Evolutionary conservation across 2,113 vertebrate genomes (phyloP).

Genomic region (Pseudopodoces humilis): DNA sequence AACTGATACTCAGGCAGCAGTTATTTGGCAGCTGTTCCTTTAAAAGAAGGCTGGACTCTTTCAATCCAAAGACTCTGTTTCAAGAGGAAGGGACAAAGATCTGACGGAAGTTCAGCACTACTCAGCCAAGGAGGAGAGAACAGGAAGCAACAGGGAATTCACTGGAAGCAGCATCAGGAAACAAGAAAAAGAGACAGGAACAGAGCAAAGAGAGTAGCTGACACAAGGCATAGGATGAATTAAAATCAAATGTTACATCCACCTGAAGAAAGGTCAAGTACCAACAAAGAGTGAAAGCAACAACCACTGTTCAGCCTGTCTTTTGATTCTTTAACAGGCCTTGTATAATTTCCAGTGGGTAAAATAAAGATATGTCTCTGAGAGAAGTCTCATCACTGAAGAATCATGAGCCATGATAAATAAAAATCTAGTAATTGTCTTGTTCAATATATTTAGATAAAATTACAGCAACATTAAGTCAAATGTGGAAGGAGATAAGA

Average conservation of each 20-base stretch:
- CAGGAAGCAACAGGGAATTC: not conserved
- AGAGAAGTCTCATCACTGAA: not conserved
- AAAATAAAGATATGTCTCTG: not conserved
- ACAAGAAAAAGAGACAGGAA: not conserved
- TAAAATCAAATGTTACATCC: not conserved
- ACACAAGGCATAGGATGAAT: not conserved
- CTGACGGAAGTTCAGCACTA: not conserved
- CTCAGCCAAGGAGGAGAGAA: constrained; percentile 7
- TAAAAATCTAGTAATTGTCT: not conserved
- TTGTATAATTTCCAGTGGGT: not conserved
- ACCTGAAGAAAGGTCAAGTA: constrained; percentile 19
- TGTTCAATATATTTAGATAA: not conserved
- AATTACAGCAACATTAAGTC: not conserved
- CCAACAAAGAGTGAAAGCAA: not conserved
- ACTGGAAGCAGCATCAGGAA: not conserved
- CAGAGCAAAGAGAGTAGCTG: not conserved
- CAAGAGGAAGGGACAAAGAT: not conserved
- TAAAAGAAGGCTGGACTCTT: not conserved
- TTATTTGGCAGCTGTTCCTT: not conserved
- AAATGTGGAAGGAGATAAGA: not conserved
- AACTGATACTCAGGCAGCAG: not conserved
- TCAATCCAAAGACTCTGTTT: not conserved
- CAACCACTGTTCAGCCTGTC: not conserved
- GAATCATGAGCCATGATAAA: not conserved
- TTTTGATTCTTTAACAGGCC: not conserved